phyloP scores from a whole-genome alignment of 2,797 vertebrate genomes.

The Aulostomus chinensis region DNA sequence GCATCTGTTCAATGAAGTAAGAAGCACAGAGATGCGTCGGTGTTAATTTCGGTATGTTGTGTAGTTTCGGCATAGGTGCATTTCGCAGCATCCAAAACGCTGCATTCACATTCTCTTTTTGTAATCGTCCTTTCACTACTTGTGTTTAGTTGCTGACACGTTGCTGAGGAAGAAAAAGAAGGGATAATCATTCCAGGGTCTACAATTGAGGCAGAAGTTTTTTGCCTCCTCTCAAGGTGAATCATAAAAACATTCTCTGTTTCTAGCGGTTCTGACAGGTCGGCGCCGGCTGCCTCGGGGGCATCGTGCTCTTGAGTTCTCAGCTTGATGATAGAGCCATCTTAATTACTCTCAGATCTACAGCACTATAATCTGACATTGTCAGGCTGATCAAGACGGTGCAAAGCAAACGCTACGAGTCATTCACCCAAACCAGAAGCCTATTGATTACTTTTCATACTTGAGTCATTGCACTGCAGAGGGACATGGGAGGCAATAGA shows the following conservation, averaged over 20 bases:
- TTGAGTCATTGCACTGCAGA: conserved; percentile 69
- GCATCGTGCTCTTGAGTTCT: conserved; percentile 66
- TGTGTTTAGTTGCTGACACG: too few species aligned
- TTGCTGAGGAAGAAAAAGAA: too few species aligned
- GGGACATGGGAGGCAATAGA: conserved; percentile 73
- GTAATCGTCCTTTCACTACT: too few species aligned
- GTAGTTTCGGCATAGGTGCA: too few species aligned
- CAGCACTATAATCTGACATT: conserved; percentile 76
- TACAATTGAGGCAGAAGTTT: conserved; percentile 13
- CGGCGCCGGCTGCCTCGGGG: conserved; percentile 45
- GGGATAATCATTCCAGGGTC: too few species aligned
- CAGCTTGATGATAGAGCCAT: conserved; percentile 73
- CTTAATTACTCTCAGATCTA: conserved; percentile 81
- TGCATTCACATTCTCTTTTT: too few species aligned
- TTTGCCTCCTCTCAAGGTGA: conserved; percentile 51
- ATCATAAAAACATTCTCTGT: conserved; percentile 25
- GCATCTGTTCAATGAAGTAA: neutral
- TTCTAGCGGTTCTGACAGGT: conserved; percentile 63
- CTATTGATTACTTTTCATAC: conserved; percentile 78
- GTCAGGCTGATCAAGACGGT: conserved; percentile 74
- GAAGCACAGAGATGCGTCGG: neutral
- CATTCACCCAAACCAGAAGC: conserved; percentile 76
- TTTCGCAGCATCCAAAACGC: too few species aligned
- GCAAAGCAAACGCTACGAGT: conserved; percentile 73
- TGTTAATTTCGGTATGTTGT: too few species aligned